Evolutionary conservation across 2,888 invertebrate genomes (phyloP).

Genomic region (Calameuta filiformis): DNA sequence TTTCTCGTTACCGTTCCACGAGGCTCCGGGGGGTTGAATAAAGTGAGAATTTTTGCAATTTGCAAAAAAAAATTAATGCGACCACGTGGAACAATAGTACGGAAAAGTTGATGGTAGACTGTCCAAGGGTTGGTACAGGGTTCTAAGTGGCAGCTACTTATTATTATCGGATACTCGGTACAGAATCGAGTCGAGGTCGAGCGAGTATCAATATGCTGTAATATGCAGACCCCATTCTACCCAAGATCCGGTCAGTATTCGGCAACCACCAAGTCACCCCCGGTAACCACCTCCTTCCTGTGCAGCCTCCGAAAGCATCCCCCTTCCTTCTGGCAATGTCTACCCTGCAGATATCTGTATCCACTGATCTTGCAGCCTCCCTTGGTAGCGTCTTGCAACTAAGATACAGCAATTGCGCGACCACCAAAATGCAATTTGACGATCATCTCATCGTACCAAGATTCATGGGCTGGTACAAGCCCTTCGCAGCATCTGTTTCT

Average conservation of each 20-base stretch:
- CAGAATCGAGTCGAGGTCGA: constrained; percentile 33
- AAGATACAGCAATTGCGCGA: background rate
- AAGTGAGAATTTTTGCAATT: background rate
- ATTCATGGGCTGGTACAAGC: background rate
- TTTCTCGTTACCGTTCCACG: background rate
- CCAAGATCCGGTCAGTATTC: constrained; percentile 9
- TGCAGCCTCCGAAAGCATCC: background rate
- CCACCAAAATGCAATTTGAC: background rate
- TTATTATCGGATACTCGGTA: constrained; percentile 45
- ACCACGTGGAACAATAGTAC: background rate
- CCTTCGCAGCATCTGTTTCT: background rate
- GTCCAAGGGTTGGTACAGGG: background rate
- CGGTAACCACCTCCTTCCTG: background rate
- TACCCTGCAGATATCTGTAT: background rate
- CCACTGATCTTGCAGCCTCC: background rate
- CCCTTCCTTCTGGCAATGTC: background rate
- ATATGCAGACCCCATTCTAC: constrained; percentile 23
- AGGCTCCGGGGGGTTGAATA: background rate
- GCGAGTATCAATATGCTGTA: constrained; percentile 46
- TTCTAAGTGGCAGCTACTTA: constrained; percentile 47
- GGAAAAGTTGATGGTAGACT: background rate
- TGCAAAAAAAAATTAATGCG: background rate
- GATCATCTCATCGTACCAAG: background rate
- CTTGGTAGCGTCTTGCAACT: background rate
- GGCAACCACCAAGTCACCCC: background rate